Percentiles rank a stretch among this genome's conserved stretches.
Conservation (phyloP, 2,113 vertebrate genomes). For the Mohoua ochrocephala region DNA sequence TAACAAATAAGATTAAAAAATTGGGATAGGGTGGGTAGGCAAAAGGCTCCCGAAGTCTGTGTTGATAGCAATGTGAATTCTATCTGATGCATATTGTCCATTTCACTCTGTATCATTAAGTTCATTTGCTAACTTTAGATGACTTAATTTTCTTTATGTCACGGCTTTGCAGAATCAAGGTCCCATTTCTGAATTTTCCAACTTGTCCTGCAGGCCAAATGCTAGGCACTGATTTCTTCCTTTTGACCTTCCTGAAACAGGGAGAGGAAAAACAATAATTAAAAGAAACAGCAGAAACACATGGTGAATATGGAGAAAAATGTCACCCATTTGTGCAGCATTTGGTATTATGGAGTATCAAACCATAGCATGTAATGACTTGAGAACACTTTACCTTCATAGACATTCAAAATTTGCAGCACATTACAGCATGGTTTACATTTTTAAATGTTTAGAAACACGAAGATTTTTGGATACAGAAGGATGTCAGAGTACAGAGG, state of each 20-base stretch:
- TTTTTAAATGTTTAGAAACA: neutral
- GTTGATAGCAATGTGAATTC: neutral
- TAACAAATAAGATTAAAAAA: neutral
- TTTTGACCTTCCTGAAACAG: constrained; percentile 74
- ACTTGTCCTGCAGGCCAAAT: constrained; percentile 80
- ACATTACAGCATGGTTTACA: neutral
- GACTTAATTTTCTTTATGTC: constrained; percentile 90
- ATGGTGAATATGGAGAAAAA: neutral
- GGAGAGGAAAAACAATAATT: neutral
- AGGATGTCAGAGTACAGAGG: neutral
- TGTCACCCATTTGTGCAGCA: neutral
- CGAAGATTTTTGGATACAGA: neutral
- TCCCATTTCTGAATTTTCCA: constrained; percentile 90
- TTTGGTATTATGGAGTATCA: neutral
- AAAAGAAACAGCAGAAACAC: neutral
- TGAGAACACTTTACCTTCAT: neutral
- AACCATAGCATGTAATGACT: neutral
- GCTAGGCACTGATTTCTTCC: constrained; percentile 67
- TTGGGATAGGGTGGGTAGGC: neutral
- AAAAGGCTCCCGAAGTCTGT: neutral
- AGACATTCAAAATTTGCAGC: neutral
- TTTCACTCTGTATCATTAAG: neutral
- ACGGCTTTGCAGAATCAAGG: constrained; percentile 82
- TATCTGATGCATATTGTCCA: neutral
- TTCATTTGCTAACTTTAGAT: constrained; percentile 73